These are phyloP conservation scores for Penaeus japonicus DNA, from an alignment of 1,140 invertebrate genomes.

Conservation along the genomic window DNA sequence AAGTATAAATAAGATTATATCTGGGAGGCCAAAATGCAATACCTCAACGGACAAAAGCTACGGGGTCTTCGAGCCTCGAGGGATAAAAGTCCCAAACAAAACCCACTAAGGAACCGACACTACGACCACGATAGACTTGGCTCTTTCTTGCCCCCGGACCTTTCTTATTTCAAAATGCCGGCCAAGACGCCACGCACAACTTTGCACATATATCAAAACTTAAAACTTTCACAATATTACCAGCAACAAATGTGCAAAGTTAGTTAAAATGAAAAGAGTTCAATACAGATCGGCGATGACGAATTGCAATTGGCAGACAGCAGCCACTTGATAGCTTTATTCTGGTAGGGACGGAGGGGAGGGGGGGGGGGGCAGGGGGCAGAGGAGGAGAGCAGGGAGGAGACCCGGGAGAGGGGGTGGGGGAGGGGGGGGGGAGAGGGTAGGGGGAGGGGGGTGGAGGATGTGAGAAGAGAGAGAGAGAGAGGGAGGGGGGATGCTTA, in stretches of 20 bases:
- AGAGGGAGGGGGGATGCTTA: too few species aligned
- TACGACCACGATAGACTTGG: background rate
- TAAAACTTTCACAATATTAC: constrained; percentile 56
- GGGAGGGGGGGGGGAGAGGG: background rate
- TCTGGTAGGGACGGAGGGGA: background rate
- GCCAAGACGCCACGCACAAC: constrained; percentile 55
- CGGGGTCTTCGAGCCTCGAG: background rate
- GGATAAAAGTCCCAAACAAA: background rate
- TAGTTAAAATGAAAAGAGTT: constrained; percentile 56
- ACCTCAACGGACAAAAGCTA: constrained; percentile 27
- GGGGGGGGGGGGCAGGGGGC: background rate
- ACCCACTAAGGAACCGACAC: background rate
- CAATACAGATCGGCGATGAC: constrained; percentile 55
- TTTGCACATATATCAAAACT: constrained; percentile 55
- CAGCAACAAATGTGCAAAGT: constrained; percentile 56
- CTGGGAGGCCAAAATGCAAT: constrained; percentile 52
- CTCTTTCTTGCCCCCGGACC: constrained; percentile 22
- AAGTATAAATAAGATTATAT: constrained; percentile 57
- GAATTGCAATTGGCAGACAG: constrained; percentile 42
- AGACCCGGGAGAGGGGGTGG: too few species aligned
- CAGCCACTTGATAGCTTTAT: background rate
- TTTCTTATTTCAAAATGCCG: constrained; percentile 56
- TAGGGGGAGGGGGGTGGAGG: too few species aligned
- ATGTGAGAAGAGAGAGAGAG: too few species aligned
- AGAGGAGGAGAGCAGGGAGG: background rate